Base-by-base conservation (phyloP, 2,888 invertebrate genomes). In the Ectobius pallidus region DNA sequence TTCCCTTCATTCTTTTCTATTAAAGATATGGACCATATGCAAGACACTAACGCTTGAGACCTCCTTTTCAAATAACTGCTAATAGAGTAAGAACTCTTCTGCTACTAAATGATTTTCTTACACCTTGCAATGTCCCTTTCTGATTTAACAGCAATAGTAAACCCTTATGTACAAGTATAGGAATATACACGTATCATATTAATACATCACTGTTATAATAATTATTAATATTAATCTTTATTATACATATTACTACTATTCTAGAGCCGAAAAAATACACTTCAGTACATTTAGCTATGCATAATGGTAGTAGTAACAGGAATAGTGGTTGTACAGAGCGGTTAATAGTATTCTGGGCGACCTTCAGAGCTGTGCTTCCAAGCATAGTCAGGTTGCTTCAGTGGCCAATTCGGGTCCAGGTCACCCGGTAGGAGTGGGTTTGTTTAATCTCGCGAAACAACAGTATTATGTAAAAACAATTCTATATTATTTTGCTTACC, bases 141-240 rank as follows among this genome's bases (percentile, higher is more conserved):
- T 49, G 18, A 49, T 49, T 18, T 49, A n/a, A n/a, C 49, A 49
- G 22, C 49, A 18, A 49, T 20, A 49, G 6, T 9, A 39, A 39
- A 39, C 39, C 39, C 39, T 39, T 39, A 39, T 39, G 49, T 49
- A 18, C 18, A 49, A n/a, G 49, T 49, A 49, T 2, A 49, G 49
- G 49, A 49, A 49, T 49, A 18, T 18, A 49, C 49, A 49, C 3
- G 18, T 18, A 49, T 49, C 49, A 49, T 49, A 49, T 49, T 49
- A 49, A 49, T 49, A 49, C 49, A 49, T 49, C 2, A 46, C 18
- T 16, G 16, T 46, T 46, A 49, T 49, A 4, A 49, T 62, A 16
- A 62, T 62, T 62, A 62, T 62, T 58, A 58, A 16, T 62, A 62
- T 62, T 62, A 61, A 61, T 61, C 32, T 62, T 62, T 62, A 62